Percentiles rank a stretch among this genome's conserved stretches.
Evolutionary conservation across 92 coral and sea anemone genomes (phyloP).

Genomic region (Zoanthus sansibaricus): DNA sequence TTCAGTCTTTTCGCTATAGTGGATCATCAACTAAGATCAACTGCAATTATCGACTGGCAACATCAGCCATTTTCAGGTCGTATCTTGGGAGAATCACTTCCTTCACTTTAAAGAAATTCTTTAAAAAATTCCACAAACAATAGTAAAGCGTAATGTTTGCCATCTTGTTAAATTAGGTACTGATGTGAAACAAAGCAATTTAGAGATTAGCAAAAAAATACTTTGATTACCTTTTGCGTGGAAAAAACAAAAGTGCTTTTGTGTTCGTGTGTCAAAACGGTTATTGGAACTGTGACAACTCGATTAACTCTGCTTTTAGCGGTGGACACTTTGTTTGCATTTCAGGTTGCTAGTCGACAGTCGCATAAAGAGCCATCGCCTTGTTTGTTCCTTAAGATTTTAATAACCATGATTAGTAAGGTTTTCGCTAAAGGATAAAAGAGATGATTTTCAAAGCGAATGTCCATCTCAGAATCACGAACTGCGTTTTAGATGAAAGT

Average conservation of each 20-base stretch:
- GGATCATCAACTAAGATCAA: no score
- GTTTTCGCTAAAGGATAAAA: constrained; percentile 47
- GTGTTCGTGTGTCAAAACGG: constrained; percentile 17
- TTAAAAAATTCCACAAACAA: no score
- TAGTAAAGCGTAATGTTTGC: background rate
- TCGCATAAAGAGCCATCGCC: constrained; percentile 33
- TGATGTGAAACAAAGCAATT: constrained; percentile 25
- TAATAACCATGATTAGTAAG: constrained; percentile 71
- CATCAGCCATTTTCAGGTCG: no score
- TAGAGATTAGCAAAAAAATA: constrained; percentile 6
- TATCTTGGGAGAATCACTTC: background rate
- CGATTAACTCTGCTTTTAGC: constrained; percentile 18
- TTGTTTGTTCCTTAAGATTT: constrained; percentile 53
- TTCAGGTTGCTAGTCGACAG: constrained; percentile 32
- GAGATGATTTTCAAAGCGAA: constrained; percentile 22
- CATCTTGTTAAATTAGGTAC: constrained; percentile 15
- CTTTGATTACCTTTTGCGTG: background rate
- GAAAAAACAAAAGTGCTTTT: constrained; percentile 22
- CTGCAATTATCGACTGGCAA: no score
- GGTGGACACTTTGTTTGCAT: constrained; percentile 33
- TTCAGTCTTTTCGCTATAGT: no score
- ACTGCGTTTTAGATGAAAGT: background rate
- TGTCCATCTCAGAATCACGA: constrained; percentile 29
- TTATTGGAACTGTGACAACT: constrained; percentile 7
- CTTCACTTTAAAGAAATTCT: background rate